Conservation (phyloP, 2,888 invertebrate species). For the Euplagia quadripunctaria region DNA sequence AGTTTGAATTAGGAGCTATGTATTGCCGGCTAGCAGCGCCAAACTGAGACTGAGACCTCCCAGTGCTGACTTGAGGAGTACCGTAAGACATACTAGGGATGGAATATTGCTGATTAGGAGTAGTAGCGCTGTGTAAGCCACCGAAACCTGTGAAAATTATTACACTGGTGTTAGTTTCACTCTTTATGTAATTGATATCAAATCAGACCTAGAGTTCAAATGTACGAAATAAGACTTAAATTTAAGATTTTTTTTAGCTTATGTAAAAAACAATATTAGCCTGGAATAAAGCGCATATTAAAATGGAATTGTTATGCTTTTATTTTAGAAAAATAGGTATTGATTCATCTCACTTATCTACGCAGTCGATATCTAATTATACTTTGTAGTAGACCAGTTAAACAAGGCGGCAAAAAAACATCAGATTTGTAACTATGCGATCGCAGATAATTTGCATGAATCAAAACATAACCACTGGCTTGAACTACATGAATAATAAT, state of each 20-base stretch:
- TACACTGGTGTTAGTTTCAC: neutral
- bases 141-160: slow-evolving; percentile 46
- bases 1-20: slow-evolving; percentile 66
- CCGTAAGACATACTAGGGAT: slow-evolving; percentile 57
- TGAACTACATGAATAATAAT: too few species aligned
- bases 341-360: too few species aligned
- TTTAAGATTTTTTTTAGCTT: too few species aligned
- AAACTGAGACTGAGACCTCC: slow-evolving; percentile 36
- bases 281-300: too few species aligned
- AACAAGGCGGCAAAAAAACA: neutral
- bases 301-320: too few species aligned
- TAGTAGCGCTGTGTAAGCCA: slow-evolving; percentile 26
- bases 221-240: too few species aligned
- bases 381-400: neutral
- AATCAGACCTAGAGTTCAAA: neutral
- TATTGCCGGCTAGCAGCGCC: slow-evolving; percentile 74
- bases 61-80: slow-evolving; percentile 32
- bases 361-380: neutral
- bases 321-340: too few species aligned
- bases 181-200: neutral
- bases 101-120: slow-evolving; percentile 45
- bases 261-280: neutral
- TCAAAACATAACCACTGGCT: too few species aligned
- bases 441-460: too few species aligned
- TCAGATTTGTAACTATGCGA: too few species aligned